phyloP scores from a whole-genome alignment of 2,888 invertebrate species.

The Drosophila helvetica region DNA sequence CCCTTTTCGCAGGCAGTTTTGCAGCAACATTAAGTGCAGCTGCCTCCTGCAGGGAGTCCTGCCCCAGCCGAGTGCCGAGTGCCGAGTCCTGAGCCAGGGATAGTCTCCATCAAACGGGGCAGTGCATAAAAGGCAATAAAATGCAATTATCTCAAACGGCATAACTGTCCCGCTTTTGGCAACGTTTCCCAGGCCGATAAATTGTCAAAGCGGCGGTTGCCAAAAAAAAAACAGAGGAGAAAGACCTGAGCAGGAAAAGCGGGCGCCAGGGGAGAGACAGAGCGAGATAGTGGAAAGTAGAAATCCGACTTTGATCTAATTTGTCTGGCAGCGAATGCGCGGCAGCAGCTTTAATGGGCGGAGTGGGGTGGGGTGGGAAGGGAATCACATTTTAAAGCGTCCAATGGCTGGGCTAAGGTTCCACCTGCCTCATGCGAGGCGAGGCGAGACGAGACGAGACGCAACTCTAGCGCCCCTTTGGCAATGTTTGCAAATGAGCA shows the following conservation, averaged over 20 bases:
- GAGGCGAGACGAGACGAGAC: neutral
- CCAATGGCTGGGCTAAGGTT: slow-evolving; percentile 22
- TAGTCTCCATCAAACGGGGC: slow-evolving; percentile 35
- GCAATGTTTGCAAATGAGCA: slow-evolving; percentile 73
- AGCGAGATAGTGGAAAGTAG: slow-evolving; percentile 5
- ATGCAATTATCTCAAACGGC: slow-evolving; percentile 77
- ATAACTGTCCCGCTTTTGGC: slow-evolving; percentile 75
- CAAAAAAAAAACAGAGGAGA: slow-evolving; percentile 46
- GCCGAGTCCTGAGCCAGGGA: neutral
- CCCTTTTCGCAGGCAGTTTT: slow-evolving; percentile 24
- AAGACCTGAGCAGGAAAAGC: neutral
- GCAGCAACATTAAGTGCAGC: slow-evolving; percentile 45
- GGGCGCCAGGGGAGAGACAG: slow-evolving; percentile 1
- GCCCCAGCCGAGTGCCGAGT: neutral
- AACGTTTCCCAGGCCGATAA: slow-evolving; percentile 68
- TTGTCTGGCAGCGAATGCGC: slow-evolving; percentile 67
- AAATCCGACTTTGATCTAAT: slow-evolving; percentile 62
- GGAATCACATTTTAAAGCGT: slow-evolving; percentile 50
- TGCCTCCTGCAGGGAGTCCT: neutral
- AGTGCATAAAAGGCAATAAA: slow-evolving; percentile 76
- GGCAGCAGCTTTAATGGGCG: slow-evolving; percentile 54
- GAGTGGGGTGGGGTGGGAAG: slow-evolving; percentile 31
- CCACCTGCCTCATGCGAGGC: neutral
- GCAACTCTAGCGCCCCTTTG: slow-evolving; percentile 16
- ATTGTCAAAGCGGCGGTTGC: slow-evolving; percentile 62